Percentiles rank a stretch among this genome's conserved stretches.
phyloP scores from a whole-genome alignment of 2,113 vertebrate species.

The Hemibagrus wyckioides region DNA sequence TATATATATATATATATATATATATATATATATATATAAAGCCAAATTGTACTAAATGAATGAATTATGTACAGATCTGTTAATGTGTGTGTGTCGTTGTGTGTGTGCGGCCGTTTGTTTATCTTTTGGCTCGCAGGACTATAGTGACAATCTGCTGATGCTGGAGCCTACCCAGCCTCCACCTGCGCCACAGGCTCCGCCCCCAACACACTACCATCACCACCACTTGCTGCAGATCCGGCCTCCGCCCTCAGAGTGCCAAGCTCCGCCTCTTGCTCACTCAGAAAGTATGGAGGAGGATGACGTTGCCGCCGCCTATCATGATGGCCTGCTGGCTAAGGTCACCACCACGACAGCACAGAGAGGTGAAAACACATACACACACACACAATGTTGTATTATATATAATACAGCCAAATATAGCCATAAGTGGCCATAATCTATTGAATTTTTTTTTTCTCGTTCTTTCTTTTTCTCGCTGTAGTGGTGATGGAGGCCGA shows the following conservation, averaged over 20 bases:
- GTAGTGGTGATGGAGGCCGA: constrained; percentile 86
- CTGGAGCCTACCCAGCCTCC: constrained; percentile 85
- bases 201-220: constrained; percentile 72
- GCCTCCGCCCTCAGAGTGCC: constrained; percentile 74
- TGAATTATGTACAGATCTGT: neutral
- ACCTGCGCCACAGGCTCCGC: constrained; percentile 70
- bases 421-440: neutral
- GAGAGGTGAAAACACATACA: constrained; percentile 74
- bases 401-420: too few species aligned
- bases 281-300: constrained; percentile 99
- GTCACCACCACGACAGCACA: constrained; percentile 61
- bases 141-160: constrained; percentile 83
- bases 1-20: too few species aligned
- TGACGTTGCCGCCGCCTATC: constrained; percentile 76
- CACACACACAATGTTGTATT: neutral
- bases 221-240: constrained; percentile 92
- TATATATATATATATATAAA: too few species aligned
- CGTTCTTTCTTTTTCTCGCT: neutral
- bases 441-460: neutral
- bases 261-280: constrained; percentile 72
- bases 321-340: constrained; percentile 84
- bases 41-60: neutral
- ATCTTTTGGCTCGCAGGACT: constrained; percentile 72
- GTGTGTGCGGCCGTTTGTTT: neutral
- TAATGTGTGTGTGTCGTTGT: neutral